Evolutionary conservation across 2,888 invertebrate genomes (phyloP).

Genomic region (Eupithecia subumbrata): DNA sequence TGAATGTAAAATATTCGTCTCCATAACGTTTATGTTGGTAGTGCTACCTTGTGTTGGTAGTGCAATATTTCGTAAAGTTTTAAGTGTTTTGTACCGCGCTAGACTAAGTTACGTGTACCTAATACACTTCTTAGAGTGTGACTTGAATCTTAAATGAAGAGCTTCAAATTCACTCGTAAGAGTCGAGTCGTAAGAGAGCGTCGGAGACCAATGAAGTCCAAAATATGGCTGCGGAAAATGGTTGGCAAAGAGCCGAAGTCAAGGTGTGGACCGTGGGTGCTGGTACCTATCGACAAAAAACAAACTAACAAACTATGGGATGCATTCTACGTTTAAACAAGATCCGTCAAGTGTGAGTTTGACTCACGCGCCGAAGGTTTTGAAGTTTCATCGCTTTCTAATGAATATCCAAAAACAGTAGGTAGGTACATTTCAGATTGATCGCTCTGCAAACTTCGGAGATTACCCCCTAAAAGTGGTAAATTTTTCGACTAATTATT

Average conservation of each 20-base stretch:
- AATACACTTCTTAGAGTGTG: not conserved
- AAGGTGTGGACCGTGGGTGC: not conserved
- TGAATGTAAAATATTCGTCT: not conserved
- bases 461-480: too few species aligned
- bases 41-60: not conserved
- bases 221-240: not conserved
- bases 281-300: too few species aligned
- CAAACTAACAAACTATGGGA: too few species aligned
- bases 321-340: too few species aligned
- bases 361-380: too few species aligned
- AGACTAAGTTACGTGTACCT: not conserved
- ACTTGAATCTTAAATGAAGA: conserved; percentile 2
- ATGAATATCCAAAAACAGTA: too few species aligned
- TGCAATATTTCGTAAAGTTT: conserved; percentile 32
- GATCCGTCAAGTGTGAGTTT: too few species aligned
- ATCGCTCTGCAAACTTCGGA: too few species aligned
- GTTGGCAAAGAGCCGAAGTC: not conserved
- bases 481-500: too few species aligned
- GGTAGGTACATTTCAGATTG: too few species aligned
- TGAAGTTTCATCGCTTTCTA: too few species aligned
- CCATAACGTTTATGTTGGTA: too few species aligned
- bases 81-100: conserved; percentile 24
- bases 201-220: not conserved
- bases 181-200: not conserved
- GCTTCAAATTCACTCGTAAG: not conserved